Evolutionary conservation across 2,797 vertebrate genomes (phyloP), one percentile per base, ranked within the genome.

Genomic region (Hozukius guyotensis): DNA sequence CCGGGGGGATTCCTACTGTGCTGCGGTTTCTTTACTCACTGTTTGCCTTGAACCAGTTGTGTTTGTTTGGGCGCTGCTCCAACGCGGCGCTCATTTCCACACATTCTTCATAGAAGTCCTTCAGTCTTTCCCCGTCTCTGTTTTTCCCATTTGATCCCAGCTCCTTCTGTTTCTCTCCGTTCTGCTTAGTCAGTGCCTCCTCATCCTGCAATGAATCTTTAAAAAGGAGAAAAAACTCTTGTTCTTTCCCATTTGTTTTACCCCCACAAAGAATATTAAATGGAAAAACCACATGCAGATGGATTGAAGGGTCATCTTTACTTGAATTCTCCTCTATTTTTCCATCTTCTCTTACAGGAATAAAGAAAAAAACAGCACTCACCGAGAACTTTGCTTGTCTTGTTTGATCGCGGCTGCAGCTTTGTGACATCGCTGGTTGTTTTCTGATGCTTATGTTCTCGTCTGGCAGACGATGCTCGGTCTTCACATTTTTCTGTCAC

Each of bases 21-120:
- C 90, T 78, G 75, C 31, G 68, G 79, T 90, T 88, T 81, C 89
- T 90, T 81, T 87, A 94, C 96, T 96, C 92, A 96, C 96, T 95
- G 93, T 93, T 96, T 94, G 92, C 93, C 93, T 95, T 95, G 94
- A 95, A 94, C 89, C 91, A 91, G 78, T 91, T 93, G 83, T 95
- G 95, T 95, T 96, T 94, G 91, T 91, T 93, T 79, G 91, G 93
- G 93, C 93, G 52, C 8, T 32, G 88, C 80, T 93, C 95, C 94
- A 96, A 20, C 52, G 79, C 89, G 4, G 83, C 59, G 49, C 93
- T 96, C 93, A 94, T 93, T 94, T 95, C 94, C 90, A 95, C 92
- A 92, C 93, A 94, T 93, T 96, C 94, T 89, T 95, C 88, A 87
- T 91, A 94, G 92, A 95, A 94, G 92, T 96, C 94, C 84, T 83